Evolutionary conservation across 2,888 invertebrate species (phyloP).

Genomic region (Prenolepis imparis): DNA sequence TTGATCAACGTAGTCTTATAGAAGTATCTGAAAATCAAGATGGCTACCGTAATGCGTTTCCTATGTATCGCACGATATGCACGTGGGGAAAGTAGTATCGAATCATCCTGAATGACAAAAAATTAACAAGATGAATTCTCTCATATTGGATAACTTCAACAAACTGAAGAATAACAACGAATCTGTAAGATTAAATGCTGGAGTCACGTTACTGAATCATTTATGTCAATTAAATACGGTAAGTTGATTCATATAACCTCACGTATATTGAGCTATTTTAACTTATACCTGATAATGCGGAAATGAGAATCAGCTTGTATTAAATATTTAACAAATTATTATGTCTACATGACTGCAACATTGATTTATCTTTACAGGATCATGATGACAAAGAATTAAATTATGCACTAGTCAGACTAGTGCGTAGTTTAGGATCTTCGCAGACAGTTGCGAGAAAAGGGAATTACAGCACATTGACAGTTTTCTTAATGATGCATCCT

Average conservation of each 20-base stretch:
- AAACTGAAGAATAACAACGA: slow-evolving; percentile 85
- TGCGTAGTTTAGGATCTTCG: slow-evolving; percentile 91
- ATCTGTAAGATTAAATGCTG: slow-evolving; percentile 85
- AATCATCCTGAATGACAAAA: slow-evolving; percentile 67
- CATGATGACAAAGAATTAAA: slow-evolving; percentile 86
- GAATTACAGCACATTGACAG: slow-evolving; percentile 90
- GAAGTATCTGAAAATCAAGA: slow-evolving; percentile 52
- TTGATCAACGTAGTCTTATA: slow-evolving; percentile 60
- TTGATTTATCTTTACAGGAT: slow-evolving; percentile 54
- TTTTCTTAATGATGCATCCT: slow-evolving; percentile 87
- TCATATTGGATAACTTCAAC: slow-evolving; percentile 86
- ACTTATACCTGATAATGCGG: background rate
- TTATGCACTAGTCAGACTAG: slow-evolving; percentile 90
- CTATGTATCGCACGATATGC: slow-evolving; percentile 40
- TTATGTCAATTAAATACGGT: slow-evolving; percentile 84
- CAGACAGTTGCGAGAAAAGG: slow-evolving; percentile 89
- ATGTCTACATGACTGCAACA: background rate
- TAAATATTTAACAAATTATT: background rate
- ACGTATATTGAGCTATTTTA: background rate
- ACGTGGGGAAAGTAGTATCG: slow-evolving; percentile 67
- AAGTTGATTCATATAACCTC: slow-evolving; percentile 75
- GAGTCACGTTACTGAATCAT: slow-evolving; percentile 85
- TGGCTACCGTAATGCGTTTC: slow-evolving; percentile 53
- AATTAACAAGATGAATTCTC: slow-evolving; percentile 79
- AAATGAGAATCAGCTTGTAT: background rate